These are phyloP conservation scores for Hyppa rectilinea DNA, from an alignment of 2,888 invertebrate species.

Conservation along the genomic window DNA sequence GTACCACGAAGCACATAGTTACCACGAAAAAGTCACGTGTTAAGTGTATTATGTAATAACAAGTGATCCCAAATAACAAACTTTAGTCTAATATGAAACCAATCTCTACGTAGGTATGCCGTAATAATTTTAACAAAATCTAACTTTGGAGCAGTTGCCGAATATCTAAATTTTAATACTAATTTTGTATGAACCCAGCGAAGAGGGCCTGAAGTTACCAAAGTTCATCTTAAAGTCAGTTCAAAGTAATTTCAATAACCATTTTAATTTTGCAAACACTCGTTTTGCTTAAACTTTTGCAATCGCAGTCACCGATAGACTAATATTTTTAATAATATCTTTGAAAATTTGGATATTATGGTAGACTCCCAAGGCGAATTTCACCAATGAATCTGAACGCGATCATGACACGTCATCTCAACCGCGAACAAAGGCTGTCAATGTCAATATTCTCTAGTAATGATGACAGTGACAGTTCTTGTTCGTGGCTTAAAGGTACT, in stretches of 20 bases:
- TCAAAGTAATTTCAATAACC: conserved; percentile 64
- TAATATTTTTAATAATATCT: conserved; percentile 43
- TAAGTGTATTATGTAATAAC: not conserved
- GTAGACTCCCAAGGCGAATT: not conserved
- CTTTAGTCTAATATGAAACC: conserved; percentile 20
- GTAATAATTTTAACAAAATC: conserved; percentile 45
- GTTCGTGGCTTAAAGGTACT: not conserved
- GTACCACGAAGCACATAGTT: not conserved
- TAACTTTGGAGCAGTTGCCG: conserved; percentile 30
- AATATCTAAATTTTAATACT: conserved; percentile 56
- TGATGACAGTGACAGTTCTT: not conserved
- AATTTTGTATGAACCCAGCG: conserved; percentile 47
- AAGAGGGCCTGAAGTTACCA: conserved; percentile 39
- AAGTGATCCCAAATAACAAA: conserved; percentile 11
- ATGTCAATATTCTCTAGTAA: not conserved
- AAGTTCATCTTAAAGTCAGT: conserved; percentile 58
- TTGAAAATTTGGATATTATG: conserved; percentile 7
- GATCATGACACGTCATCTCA: not conserved
- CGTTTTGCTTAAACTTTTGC: conserved; percentile 53
- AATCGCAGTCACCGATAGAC: conserved; percentile 48
- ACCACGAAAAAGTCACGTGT: not conserved
- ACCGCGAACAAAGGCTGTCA: not conserved
- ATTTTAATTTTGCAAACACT: conserved; percentile 62
- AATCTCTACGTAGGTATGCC: conserved; percentile 23
- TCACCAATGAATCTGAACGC: not conserved